These are phyloP conservation scores for Stichopus chloronotus DNA, from an alignment of 35 echinoderm and acorn worm species.

Conservation along the genomic window DNA sequence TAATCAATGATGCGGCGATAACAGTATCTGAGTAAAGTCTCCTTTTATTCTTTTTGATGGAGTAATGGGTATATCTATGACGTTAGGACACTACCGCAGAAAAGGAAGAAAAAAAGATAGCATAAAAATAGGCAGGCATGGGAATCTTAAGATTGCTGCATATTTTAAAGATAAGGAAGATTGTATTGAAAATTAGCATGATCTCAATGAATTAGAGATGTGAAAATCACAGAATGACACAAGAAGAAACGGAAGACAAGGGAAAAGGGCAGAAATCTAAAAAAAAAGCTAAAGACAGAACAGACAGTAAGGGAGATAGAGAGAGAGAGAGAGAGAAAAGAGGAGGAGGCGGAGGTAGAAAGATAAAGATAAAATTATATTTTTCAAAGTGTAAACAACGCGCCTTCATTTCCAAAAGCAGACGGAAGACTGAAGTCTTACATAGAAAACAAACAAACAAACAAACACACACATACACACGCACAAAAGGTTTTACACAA, in stretches of 20 bases:
- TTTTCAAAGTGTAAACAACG: no score
- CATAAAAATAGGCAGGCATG: background rate
- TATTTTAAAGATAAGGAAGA: constrained; percentile 22
- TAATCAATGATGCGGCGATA: constrained; percentile 29
- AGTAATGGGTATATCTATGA: constrained; percentile 2
- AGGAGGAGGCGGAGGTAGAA: background rate
- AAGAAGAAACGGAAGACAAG: background rate
- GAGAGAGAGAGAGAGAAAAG: background rate
- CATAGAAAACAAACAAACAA: no score
- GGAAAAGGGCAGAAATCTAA: no score
- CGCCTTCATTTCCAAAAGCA: no score
- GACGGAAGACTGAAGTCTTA: no score
- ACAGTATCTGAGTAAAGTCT: constrained; percentile 8
- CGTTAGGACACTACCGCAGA: background rate
- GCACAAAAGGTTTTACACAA: no score
- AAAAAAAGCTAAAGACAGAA: background rate
- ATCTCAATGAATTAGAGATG: constrained; percentile 10
- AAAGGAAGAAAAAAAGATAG: no score
- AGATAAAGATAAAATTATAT: background rate
- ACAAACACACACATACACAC: no score
- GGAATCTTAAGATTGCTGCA: background rate
- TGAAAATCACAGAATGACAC: background rate
- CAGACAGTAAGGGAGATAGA: background rate
- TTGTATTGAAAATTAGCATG: constrained; percentile 12
- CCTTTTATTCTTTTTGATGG: background rate